Base-by-base conservation (phyloP, 2,888 invertebrate genomes). In the Pachliopta kotzebuea region DNA sequence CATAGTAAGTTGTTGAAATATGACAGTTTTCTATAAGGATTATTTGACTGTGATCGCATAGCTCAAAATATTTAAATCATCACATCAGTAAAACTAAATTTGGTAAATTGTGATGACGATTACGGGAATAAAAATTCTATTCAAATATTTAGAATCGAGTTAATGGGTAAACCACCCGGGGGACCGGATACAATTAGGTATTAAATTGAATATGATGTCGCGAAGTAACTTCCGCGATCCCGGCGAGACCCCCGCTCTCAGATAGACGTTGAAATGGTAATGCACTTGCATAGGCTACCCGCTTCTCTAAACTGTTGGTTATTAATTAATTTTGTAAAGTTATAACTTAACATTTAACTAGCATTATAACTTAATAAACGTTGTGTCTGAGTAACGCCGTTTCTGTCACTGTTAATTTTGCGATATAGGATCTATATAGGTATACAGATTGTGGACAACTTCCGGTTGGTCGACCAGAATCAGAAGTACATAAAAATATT, bases 161-260 rank as follows among this genome's bases (percentile, higher is more conserved):
- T 71, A 74, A 73, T 76, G 71, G 72, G 68, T 72, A 72, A 73
- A 67, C 66, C 68, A 62, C 82, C 72, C 78, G 45, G 55, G 81
- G 75, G 81, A 73, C 63, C 45, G 66, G 68, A 75, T 68, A 79
- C 77, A 84, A 84, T 85, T 81, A 82, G 76, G 78, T 74, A 76
- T 75, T 77, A 82, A 85, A 85, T 85, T 85, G 83, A 84, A 85
- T 82, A 83, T 81, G 79, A 82, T 79, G 78, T 78, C 73, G 73
- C 74, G 70, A 71, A 72, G 71, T 72, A 70, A 72, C 71, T 71
- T 65, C 68, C 45, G 60, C 62, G 50, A 57, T 65, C 60, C 71
- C 57, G 52, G 53, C 37, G 71, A 68, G 70, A 65, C 56, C 57
- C 53, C 21, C 45, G 67, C 60, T 69, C 68, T 70, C 62, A 68